Base-by-base conservation (phyloP, 2,113 vertebrate genomes). In the Dipodomys stephensi region DNA sequence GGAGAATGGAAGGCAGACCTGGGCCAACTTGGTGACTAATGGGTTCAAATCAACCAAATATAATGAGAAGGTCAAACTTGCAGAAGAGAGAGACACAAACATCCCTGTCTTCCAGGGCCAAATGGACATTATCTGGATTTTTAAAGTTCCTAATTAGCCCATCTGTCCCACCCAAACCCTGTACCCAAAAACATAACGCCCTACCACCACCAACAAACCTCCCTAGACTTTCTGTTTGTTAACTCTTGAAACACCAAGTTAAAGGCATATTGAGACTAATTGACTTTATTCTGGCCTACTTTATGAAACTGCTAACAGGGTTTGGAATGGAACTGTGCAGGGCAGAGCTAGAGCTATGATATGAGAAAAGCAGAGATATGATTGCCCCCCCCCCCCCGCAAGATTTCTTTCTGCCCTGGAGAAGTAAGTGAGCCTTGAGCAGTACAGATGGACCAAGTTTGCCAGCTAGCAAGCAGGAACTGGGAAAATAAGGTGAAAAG, bases 211-310 rank as follows among this genome's bases (percentile, higher is more conserved):
- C 8, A 9, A 49, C 49, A 49, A 9, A 49, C 49, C 49, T 73
- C 57, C 16, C n/a, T 27, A 94, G 49, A 25, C 73, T 82, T 92
- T 67, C 53, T 80, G 57, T 71, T 90, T 32, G 77, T 68, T 83
- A 83, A 72, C 46, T 62, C 15, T 69, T 68, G 28, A 77, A 84
- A 64, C 53, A 62, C 57, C 44, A 74, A 89, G 15, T 84, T n/a
- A 53, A 74, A 87, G 28, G 46, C n/a, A 84, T 27, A 2, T 67
- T 44, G 39, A 83, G 49, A 72, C 57, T 32, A 91, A 83, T 16
- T 46, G 27, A 32, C 25, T 83, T 30, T 62, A 65, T 85, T 76
- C 32, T 60, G 44, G n/a, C 35, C 35, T 25, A 15, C 12, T 81
- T n/a, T n/a, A 8, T 20, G 18, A 83, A 71, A 32, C 64, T 68